Evolutionary conservation across 1,140 invertebrate genomes (phyloP).

Genomic region (Drosophila punjabiensis): DNA sequence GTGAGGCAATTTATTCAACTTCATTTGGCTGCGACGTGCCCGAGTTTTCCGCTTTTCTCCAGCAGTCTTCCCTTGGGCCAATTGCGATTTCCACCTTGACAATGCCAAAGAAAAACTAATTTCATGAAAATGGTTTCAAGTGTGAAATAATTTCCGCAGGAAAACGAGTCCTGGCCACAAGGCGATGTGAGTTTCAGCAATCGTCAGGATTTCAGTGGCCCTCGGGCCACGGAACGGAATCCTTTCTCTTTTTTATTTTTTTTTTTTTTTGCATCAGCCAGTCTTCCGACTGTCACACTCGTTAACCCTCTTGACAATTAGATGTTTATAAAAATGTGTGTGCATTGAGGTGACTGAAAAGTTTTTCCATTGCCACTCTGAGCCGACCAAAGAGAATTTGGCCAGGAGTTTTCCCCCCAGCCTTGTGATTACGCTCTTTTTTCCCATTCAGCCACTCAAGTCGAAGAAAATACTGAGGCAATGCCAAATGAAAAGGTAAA

Average conservation of each 20-base stretch:
- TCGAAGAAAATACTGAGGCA: conserved; percentile 18
- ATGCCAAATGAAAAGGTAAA: conserved; percentile 10
- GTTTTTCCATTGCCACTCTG: conserved; percentile 62
- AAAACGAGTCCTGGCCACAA: conserved; percentile 40
- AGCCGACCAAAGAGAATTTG: conserved; percentile 35
- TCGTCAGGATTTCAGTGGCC: conserved; percentile 63
- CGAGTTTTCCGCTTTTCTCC: conserved; percentile 46
- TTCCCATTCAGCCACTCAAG: conserved; percentile 14
- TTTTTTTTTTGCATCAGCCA: conserved; percentile 16
- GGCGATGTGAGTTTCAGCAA: conserved; percentile 56
- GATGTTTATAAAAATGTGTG: conserved; percentile 76
- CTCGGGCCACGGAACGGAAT: conserved; percentile 61
- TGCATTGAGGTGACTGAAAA: conserved; percentile 64
- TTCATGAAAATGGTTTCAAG: conserved; percentile 77
- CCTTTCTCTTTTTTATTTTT: conserved; percentile 1
- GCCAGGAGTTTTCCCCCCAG: conserved; percentile 7
- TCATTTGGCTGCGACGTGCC: conserved; percentile 66
- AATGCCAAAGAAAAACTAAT: conserved; percentile 73
- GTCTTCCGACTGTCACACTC: conserved; percentile 41
- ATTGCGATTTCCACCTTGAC: conserved; percentile 54
- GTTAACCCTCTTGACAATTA: conserved; percentile 67
- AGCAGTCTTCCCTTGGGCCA: conserved; percentile 33
- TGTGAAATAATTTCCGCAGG: conserved; percentile 77
- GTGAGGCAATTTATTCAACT: conserved; percentile 46
- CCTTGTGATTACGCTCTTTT: not conserved